phyloP scores from a whole-genome alignment of 2,113 vertebrate genomes.

The Istiophorus platypterus region DNA sequence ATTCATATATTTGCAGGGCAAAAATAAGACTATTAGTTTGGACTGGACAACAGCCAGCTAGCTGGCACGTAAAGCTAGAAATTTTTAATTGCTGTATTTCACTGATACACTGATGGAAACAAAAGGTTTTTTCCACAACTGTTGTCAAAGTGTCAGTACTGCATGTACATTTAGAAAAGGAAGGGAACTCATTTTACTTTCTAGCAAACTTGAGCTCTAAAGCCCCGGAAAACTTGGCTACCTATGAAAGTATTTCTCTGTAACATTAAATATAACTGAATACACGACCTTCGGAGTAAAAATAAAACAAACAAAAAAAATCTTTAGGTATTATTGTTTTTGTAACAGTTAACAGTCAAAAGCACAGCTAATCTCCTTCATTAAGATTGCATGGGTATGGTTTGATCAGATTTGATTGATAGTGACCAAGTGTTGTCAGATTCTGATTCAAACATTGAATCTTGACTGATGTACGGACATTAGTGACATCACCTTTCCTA shows the following conservation, averaged over 20 bases:
- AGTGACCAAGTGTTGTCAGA: neutral
- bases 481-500: neutral
- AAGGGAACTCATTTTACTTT: constrained; percentile 35
- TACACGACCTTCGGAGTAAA: neutral
- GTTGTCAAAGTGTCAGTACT: constrained; percentile 50
- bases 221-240: neutral
- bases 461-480: neutral
- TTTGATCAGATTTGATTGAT: constrained; percentile 3
- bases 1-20: constrained; percentile 78
- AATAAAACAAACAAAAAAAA: neutral
- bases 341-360: neutral
- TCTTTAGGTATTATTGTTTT: neutral
- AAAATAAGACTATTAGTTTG: constrained; percentile 75
- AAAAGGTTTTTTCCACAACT: constrained; percentile 47
- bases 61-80: constrained; percentile 41
- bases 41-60: constrained; percentile 61
- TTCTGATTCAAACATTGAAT: neutral
- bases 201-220: constrained; percentile 8
- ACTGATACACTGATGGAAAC: constrained; percentile 51
- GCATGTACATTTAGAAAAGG: constrained; percentile 22
- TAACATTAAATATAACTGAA: neutral
- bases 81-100: constrained; percentile 71
- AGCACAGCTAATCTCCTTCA: neutral
- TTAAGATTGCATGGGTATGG: neutral
- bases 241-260: constrained; percentile 5